A percentile compares a stretch with the other conserved stretches of the same genome.
Evolutionary conservation across 2,113 vertebrate species (phyloP).

Genomic region (Amia ocellicauda): DNA sequence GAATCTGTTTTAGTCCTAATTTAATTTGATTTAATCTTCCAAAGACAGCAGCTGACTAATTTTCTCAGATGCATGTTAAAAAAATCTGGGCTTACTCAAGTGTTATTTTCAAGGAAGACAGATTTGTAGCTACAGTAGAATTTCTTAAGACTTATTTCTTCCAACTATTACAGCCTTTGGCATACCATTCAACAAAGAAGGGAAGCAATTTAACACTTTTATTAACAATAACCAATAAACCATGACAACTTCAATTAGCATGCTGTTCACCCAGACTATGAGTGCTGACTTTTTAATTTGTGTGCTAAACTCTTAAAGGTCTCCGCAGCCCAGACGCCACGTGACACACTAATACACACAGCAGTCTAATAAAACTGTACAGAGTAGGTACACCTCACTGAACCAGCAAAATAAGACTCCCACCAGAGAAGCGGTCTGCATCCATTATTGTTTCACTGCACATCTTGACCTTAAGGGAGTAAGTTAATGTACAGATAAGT

Average conservation of each 20-base stretch:
- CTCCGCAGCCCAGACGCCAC: not conserved
- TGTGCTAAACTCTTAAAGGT: conserved; percentile 10
- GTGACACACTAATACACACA: not conserved
- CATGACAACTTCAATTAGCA: conserved; percentile 22
- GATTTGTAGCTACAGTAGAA: no score
- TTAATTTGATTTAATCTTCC: no score
- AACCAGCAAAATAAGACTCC: not conserved
- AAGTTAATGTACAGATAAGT: no score
- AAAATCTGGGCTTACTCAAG: no score
- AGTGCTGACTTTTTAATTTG: conserved; percentile 21
- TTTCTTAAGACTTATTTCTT: no score
- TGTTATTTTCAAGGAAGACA: no score
- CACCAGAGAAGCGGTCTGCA: no score
- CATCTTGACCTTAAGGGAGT: no score
- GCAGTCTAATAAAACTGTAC: not conserved
- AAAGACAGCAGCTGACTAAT: no score
- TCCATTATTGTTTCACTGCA: no score
- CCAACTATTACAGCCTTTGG: conserved; percentile 1
- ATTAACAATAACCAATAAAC: conserved; percentile 28
- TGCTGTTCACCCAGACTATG: conserved; percentile 12
- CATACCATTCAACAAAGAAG: not conserved
- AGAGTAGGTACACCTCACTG: not conserved
- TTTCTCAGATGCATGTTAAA: no score
- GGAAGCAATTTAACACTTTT: conserved; percentile 8
- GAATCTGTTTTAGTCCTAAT: no score